Base-by-base conservation (phyloP, 2,888 invertebrate species). In the Allolobophora icterica region DNA sequence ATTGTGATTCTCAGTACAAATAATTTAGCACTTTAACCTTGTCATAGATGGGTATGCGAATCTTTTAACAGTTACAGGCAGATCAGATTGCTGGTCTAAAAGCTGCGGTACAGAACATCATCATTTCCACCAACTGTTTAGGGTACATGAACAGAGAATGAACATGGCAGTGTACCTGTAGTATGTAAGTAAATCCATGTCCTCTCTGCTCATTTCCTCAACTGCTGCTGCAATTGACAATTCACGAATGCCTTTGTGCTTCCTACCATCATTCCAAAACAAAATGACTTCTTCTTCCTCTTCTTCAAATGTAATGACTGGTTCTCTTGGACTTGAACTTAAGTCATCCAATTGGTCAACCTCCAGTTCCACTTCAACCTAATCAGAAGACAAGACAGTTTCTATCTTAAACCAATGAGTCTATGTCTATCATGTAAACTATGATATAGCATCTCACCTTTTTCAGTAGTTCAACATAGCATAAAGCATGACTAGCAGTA, bases 121-220 rank as follows among this genome's bases (percentile, higher is more conserved):
- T 45, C 19, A n/a, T n/a, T n/a, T 45, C 45, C 45, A 45, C 45
- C 13, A 13, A 45, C 13, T 1, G 8, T n/a, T 11, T 71, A 71
- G n/a, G n/a, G 17, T 71, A n/a, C 30, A n/a, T 30, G 71, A 71
- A 30, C 30, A n/a, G 71, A n/a, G n/a, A 71, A 30, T n/a, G 71
- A n/a, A 8, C 8, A 71, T 87, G 34, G 19, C 38, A 13, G 38
- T 90, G 45, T 92, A 95, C 95, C 95, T 96, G 95, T 99, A 99
- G 96, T 99, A 99, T 94, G 98, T 98, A 93, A 99, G 96, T 93
- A 98, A 97, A 91, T 97, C 97, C 87, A 97, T 97, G 92, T 96
- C 95, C 92, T 97, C 97, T 93, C 97, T 94, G 90, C 89, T 91
- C 19, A 84, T 83, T n/a, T 93, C 93, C 92, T 96, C 97, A 92